phyloP scores from a whole-genome alignment of 2,888 invertebrate species.

The Coelogynopora nodosa region DNA sequence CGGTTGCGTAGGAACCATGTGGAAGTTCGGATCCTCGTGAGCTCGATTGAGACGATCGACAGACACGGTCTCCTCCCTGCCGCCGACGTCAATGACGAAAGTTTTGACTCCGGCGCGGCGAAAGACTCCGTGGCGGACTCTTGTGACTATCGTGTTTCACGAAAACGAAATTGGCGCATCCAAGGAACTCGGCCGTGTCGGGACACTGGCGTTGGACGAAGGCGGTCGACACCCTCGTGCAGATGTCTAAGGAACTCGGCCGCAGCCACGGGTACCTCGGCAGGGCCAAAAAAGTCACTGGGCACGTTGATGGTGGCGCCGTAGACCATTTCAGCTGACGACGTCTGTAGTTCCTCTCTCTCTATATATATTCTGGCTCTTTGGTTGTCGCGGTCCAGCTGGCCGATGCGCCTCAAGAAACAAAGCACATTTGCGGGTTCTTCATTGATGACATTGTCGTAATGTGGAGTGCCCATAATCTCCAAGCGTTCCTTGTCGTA shows the following conservation, averaged over 20 bases:
- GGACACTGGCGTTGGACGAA: not conserved
- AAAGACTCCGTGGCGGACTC: not conserved
- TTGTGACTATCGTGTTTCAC: not conserved
- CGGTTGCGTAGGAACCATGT: not conserved
- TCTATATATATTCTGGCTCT: too few species aligned
- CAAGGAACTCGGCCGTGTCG: not conserved
- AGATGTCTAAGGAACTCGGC: not conserved
- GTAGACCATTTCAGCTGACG: constrained; percentile 18
- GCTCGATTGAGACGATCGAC: not conserved
- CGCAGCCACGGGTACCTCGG: not conserved
- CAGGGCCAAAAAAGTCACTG: not conserved
- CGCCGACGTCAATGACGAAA: not conserved
- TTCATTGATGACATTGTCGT: too few species aligned
- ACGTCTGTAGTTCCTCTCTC: not conserved
- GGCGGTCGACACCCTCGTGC: constrained; percentile 8
- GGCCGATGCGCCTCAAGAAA: too few species aligned
- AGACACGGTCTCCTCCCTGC: not conserved
- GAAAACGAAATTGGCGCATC: not conserved
- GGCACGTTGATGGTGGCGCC: not conserved
- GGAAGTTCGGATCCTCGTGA: not conserved
- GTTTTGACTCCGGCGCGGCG: not conserved
- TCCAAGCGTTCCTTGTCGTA: too few species aligned
- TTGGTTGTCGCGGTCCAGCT: too few species aligned
- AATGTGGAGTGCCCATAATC: too few species aligned
- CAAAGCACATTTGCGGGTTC: too few species aligned